Base-by-base conservation (phyloP, 2,113 vertebrate species). In the Amazona vittata region DNA sequence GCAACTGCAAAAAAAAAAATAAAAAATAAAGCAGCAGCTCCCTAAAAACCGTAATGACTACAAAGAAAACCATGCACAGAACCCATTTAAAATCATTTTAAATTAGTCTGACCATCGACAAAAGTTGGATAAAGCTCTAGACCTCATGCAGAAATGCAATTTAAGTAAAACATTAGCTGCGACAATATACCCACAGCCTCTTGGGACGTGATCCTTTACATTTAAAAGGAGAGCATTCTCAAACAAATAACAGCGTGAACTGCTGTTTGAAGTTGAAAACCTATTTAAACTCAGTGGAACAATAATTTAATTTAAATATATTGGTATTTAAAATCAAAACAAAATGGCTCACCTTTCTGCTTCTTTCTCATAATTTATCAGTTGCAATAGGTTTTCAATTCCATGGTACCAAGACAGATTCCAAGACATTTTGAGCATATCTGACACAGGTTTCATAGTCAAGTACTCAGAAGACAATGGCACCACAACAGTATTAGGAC, bases 391-490 rank as follows among this genome's bases (percentile, higher is more conserved):
- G 52, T 97, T 98, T 89, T 99, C 98, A 62, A 98, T 98, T 80
- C 99, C 99, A 82, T 98, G 98, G 93, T 98, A 97, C 99, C 99
- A 99, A 0, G 99, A 98, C 44, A 98, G 97, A 97, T 99, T 99
- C 99, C 99, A 99, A 83, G 98, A 97, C 50, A 98, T 97, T 84
- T 98, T 98, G 78, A 99, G 97, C 96, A 99, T 98, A 82, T 99
- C 98, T 79, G 97, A 97, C 29, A 99, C 98, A 0, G 98, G 98
- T 44, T 97, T 98, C 67, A 98, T 91, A 60, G 97, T 60, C 94
- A 99, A 94, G 57, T 97, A 98, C 52, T 99, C 99, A 33, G 98
- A 94, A 82, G 98, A 97, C 50, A 99, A 83, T 1, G 98, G 98
- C 89, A 99, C 90, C 62, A 99, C 97, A 24, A 98, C 96, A 94